Conservation (phyloP, 2,888 invertebrate genomes). For the Drosophila lutescens region DNA sequence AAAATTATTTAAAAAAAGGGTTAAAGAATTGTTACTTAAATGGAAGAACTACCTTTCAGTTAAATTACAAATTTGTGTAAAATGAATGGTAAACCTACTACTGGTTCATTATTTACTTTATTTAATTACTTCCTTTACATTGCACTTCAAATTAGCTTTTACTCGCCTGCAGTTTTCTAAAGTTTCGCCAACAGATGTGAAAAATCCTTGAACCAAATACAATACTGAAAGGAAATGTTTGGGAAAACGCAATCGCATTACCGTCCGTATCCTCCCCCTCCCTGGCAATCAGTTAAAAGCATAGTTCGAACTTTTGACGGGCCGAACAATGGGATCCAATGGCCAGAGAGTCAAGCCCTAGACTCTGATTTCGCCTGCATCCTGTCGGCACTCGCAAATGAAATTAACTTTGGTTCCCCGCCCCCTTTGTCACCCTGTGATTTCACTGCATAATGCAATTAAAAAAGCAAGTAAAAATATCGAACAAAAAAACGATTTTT, state of each 20-base stretch:
- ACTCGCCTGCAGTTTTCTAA: background rate
- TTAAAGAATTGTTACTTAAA: too few species aligned
- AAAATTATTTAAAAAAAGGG: background rate
- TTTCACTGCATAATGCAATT: conserved; percentile 75
- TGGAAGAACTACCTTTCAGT: too few species aligned
- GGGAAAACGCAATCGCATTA: conserved; percentile 24
- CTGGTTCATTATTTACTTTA: too few species aligned
- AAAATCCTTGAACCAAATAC: conserved; percentile 26
- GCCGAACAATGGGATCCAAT: conserved; percentile 25
- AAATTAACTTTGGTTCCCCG: conserved; percentile 52
- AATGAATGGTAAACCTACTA: too few species aligned
- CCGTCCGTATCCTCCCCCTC: background rate
- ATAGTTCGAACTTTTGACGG: conserved; percentile 48
- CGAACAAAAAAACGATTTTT: conserved; percentile 42
- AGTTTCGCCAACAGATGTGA: background rate
- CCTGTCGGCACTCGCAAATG: conserved; percentile 58
- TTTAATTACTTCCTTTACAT: background rate
- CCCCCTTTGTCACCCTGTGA: conserved; percentile 34
- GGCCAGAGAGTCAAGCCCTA: conserved; percentile 13
- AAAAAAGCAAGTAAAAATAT: conserved; percentile 41
- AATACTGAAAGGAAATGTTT: conserved; percentile 28
- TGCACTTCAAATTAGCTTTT: background rate
- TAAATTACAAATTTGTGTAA: too few species aligned
- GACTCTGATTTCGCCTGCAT: conserved; percentile 34
- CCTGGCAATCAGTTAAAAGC: conserved; percentile 37